Evolutionary conservation across 2,113 vertebrate species (phyloP).

Genomic region (Monarcha castaneiventris): DNA sequence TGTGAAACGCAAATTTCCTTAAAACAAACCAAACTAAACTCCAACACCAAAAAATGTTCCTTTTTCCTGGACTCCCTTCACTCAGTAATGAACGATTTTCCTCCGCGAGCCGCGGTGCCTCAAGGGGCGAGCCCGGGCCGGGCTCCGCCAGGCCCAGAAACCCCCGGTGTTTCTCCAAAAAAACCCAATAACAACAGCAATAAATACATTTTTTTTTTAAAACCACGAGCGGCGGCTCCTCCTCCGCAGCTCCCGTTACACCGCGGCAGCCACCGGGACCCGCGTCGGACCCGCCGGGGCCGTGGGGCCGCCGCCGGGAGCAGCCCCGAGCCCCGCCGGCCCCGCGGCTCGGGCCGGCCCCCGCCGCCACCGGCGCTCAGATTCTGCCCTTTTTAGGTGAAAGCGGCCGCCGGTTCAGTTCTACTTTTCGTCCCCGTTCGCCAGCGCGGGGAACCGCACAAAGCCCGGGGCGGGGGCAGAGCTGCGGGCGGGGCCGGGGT

Average conservation of each 20-base stretch:
- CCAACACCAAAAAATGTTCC: neutral
- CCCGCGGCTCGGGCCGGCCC: neutral
- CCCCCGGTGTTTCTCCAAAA: neutral
- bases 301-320: neutral
- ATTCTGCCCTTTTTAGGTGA: slow-evolving; percentile 36
- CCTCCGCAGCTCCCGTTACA: neutral
- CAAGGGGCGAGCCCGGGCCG: neutral
- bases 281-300: neutral
- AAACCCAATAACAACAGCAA: neutral
- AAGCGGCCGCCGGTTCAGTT: too few relatives aligned
- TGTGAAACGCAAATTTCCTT: neutral
- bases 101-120: neutral
- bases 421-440: neutral
- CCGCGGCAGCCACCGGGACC: neutral
- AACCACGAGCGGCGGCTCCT: neutral
- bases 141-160: neutral
- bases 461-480: neutral
- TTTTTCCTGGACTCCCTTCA: fast-evolving
- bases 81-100: neutral
- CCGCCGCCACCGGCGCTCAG: neutral
- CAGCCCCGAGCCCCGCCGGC: neutral
- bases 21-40: neutral
- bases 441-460: neutral
- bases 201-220: neutral
- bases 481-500: neutral